Evolutionary conservation across 1,140 invertebrate species (phyloP).

Genomic region (Pseudomyrmex sp.): DNA sequence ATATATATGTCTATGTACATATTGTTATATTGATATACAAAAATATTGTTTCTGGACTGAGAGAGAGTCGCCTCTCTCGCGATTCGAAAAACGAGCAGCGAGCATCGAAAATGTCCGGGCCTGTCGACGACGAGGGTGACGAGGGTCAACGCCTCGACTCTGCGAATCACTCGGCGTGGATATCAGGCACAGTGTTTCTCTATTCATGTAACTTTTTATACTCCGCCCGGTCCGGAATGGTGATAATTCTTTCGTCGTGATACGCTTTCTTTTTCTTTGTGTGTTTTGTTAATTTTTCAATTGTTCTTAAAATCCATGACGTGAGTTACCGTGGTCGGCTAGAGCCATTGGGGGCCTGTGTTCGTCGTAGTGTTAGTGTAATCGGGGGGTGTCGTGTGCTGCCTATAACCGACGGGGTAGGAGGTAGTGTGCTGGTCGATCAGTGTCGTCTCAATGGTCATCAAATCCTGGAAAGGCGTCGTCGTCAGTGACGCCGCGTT

Average conservation of each 20-base stretch:
- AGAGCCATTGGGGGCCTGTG: constrained; percentile 84
- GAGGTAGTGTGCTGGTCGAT: constrained; percentile 84
- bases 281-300: not conserved
- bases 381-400: constrained; percentile 84
- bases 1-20: constrained; percentile 32
- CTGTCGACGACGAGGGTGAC: constrained; percentile 67
- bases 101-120: constrained; percentile 51
- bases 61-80: constrained; percentile 16
- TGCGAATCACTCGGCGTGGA: constrained; percentile 40
- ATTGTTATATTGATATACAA: constrained; percentile 30
- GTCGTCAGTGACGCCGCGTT: constrained; percentile 80
- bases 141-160: constrained; percentile 36
- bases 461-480: constrained; percentile 82
- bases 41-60: constrained; percentile 53
- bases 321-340: constrained; percentile 85
- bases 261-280: constrained; percentile 11
- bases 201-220: not conserved
- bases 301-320: constrained; percentile 83
- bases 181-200: constrained; percentile 4
- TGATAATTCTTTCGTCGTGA: constrained; percentile 30
- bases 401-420: constrained; percentile 83
- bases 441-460: constrained; percentile 85
- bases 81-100: not conserved
- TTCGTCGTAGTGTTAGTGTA: constrained; percentile 85
- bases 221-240: constrained; percentile 4